phyloP scores from a whole-genome alignment of 2,888 invertebrate genomes.

The Zele albiditarsus region DNA sequence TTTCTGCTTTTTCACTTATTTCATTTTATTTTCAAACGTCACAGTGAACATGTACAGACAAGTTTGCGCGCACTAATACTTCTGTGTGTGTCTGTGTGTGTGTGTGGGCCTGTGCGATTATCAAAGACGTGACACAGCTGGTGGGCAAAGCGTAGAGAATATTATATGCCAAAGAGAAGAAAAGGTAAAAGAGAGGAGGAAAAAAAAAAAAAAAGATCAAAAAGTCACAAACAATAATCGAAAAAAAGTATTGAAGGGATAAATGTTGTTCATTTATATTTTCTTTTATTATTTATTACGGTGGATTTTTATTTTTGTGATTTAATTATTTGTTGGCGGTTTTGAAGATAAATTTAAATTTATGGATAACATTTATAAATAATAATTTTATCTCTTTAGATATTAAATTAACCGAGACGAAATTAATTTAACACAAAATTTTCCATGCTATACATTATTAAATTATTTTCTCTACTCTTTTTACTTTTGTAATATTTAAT shows the following conservation, averaged over 20 bases:
- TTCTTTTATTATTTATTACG: too few relatives aligned
- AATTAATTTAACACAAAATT: too few relatives aligned
- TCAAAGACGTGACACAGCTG: constrained; percentile 32
- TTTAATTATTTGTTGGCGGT: too few relatives aligned
- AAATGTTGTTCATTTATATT: not conserved
- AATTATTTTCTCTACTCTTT: too few relatives aligned
- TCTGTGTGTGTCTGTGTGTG: too few relatives aligned
- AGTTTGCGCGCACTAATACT: constrained; percentile 5
- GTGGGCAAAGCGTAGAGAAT: not conserved
- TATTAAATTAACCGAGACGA: too few relatives aligned
- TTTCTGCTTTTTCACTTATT: not conserved
- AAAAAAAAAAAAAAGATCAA: constrained; percentile 7
- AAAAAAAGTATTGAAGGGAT: not conserved
- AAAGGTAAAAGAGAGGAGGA: not conserved
- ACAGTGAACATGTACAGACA: constrained; percentile 11
- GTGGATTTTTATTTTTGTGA: too few relatives aligned
- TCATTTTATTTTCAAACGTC: not conserved
- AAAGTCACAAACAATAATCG: not conserved
- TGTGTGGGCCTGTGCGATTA: constrained; percentile 1
- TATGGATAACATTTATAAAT: too few relatives aligned
- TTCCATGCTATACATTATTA: too few relatives aligned
- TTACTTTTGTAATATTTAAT: too few relatives aligned
- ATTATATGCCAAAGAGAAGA: not conserved
- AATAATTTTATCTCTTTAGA: too few relatives aligned
- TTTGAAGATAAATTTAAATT: too few relatives aligned